These are phyloP conservation scores for Albula glossodonta DNA, from an alignment of 2,113 vertebrate genomes.

Conservation along the genomic window DNA sequence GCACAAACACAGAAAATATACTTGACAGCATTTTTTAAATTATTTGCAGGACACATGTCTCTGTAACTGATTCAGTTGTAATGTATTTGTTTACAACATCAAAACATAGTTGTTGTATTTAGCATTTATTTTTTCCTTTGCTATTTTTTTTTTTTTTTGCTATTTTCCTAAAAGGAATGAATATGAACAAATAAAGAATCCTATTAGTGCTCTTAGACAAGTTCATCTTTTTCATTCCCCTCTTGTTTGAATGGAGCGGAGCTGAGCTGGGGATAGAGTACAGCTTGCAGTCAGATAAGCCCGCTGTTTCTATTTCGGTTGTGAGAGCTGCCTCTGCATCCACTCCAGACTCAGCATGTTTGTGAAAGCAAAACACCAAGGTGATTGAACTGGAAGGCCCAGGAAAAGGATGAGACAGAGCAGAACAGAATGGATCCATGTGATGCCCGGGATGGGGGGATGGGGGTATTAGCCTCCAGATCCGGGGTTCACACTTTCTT, in stretches of 20 bases:
- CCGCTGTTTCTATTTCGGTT: not conserved
- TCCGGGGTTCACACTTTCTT: conserved; percentile 25
- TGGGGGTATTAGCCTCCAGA: not conserved
- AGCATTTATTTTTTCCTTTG: not conserved
- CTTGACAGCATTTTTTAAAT: no score
- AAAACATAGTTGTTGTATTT: no score
- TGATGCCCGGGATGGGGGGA: not conserved
- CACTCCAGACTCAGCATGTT: not conserved
- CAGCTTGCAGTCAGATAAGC: not conserved
- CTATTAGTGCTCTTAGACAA: not conserved
- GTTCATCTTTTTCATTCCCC: not conserved
- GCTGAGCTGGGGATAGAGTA: not conserved
- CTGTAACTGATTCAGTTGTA: no score
- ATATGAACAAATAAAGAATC: not conserved
- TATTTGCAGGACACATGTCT: no score
- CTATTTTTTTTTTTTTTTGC: not conserved
- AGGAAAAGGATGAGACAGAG: not conserved
- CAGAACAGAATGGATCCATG: not conserved
- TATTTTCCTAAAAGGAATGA: not conserved
- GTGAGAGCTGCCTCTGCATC: not conserved
- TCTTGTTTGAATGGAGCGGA: not conserved
- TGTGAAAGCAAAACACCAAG: not conserved
- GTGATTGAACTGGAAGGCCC: conserved; percentile 11
- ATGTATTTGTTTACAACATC: no score
- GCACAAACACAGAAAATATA: no score